Evolutionary conservation across 2,113 vertebrate species (phyloP).

Genomic region (Pampusana beccarii): DNA sequence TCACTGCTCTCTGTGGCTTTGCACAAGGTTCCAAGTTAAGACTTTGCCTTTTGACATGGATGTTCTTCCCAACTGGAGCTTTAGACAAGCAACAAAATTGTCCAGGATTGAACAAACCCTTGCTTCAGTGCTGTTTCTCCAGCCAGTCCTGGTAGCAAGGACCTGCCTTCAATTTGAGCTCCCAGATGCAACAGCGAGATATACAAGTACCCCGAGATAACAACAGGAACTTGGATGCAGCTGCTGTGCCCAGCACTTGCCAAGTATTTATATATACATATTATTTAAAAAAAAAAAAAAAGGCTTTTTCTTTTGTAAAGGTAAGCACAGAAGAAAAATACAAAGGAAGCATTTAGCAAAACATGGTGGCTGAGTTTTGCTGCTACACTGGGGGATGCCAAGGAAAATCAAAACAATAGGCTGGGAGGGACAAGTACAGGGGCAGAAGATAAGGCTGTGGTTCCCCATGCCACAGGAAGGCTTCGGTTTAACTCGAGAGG

Average conservation of each 20-base stretch:
- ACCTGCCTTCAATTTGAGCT: not conserved
- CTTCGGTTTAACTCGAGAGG: not conserved
- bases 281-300: not conserved
- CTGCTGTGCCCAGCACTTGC: not conserved
- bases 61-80: not conserved
- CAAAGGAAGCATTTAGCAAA: conserved; percentile 10
- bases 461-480: not conserved
- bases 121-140: not conserved
- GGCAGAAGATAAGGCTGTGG: conserved; percentile 62
- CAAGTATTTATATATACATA: not conserved
- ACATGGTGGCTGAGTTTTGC: conserved; percentile 33
- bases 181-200: conserved; percentile 26
- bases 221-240: conserved; percentile 12
- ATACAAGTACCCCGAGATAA: not conserved
- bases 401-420: conserved; percentile 64
- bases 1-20: fast-evolving
- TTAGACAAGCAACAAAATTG: not conserved
- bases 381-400: not conserved
- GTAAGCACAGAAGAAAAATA: conserved; percentile 53
- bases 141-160: not conserved
- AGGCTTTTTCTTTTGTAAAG: not conserved
- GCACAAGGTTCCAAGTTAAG: not conserved
- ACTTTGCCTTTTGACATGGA: not conserved
- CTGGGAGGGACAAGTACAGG: not conserved
- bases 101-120: not conserved